Base-by-base conservation (phyloP, 1,140 invertebrate genomes). In the Drosophila virilis region DNA sequence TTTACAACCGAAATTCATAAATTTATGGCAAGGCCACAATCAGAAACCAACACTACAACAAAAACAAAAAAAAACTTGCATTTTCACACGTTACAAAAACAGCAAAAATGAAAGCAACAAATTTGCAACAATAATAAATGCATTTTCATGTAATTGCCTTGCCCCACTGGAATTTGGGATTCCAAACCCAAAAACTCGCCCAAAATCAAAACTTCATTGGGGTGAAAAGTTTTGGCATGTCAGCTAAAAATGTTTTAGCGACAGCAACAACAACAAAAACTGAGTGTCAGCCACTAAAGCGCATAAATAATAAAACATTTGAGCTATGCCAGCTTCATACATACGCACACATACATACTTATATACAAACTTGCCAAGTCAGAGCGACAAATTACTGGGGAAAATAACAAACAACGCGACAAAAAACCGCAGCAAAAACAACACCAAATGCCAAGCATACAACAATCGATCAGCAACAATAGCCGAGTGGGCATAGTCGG, bases 221-320 rank as follows among this genome's bases (percentile, higher is more conserved):
- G 51, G 77, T 80, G 84, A 88, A 89, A 89, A 83, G 50, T 73
- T 84, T 89, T 89, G 74, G 77, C 80, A 75, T 80, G 84, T 88
- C 84, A 89, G 79, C 83, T 77, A 45, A 88, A 86, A 86, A 73
- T 77, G 73, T 89, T 83, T 65, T 58, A 10, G 32, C 32, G 22
- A 48, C n/a, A 51, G 58, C 59, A 57, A 52, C 6, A 35, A 37
- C 10, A 59, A 55, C 38, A 70, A 43, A 48, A 55, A 66, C 57
- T 68, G 51, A 50, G 42, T 64, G 22, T 17, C 40, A 33, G 22
- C 59, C 50, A 72, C 69, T 64, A 88, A 77, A 75, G 37, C 77
- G 74, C 80, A 88, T 89, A 88, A 83, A 89, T 89, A 88, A 83
- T 74, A 74, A 83, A 89, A 80, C 60, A 80, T 89, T 88, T 80